Conservation (phyloP, 2,888 invertebrate genomes). For the Chymomyza amoena region DNA sequence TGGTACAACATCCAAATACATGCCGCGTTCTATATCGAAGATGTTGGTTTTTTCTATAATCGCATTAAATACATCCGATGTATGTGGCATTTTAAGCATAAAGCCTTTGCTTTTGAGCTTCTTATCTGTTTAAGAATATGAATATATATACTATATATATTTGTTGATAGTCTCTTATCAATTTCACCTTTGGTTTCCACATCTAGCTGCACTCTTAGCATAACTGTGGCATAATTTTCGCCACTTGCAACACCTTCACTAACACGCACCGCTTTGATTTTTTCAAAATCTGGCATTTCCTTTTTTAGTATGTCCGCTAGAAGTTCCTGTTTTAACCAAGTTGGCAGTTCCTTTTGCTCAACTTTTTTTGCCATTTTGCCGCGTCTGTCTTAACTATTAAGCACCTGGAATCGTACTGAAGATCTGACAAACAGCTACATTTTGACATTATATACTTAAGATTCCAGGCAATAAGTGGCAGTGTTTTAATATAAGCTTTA, state of each 20-base stretch:
- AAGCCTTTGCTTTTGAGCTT: conserved; percentile 25
- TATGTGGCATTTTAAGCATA: conserved; percentile 37
- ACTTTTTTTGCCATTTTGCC: neutral
- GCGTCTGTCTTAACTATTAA: neutral
- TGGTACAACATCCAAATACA: conserved; percentile 48
- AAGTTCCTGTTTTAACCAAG: conserved; percentile 20
- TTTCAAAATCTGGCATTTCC: conserved; percentile 7
- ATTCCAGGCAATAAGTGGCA: neutral
- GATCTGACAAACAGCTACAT: neutral
- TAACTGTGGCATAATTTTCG: conserved; percentile 41
- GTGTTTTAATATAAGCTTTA: neutral
- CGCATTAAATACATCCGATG: conserved; percentile 20
- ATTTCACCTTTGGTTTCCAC: conserved; percentile 23
- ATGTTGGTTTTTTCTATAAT: conserved; percentile 38
- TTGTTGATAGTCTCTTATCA: neutral
- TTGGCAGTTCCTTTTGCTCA: neutral
- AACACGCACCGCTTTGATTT: conserved; percentile 11
- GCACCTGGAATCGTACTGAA: neutral
- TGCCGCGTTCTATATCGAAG: conserved; percentile 51
- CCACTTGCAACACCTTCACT: conserved; percentile 15
- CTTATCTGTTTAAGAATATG: neutral
- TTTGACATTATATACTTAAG: neutral
- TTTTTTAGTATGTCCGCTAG: conserved; percentile 11
- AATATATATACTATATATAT: neutral
- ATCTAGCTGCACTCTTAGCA: conserved; percentile 28